A percentile compares a stretch with the other conserved stretches of the same genome.
These are phyloP conservation scores for Lasiommata megera DNA, from an alignment of 2,888 invertebrate genomes.

Conservation along the genomic window DNA sequence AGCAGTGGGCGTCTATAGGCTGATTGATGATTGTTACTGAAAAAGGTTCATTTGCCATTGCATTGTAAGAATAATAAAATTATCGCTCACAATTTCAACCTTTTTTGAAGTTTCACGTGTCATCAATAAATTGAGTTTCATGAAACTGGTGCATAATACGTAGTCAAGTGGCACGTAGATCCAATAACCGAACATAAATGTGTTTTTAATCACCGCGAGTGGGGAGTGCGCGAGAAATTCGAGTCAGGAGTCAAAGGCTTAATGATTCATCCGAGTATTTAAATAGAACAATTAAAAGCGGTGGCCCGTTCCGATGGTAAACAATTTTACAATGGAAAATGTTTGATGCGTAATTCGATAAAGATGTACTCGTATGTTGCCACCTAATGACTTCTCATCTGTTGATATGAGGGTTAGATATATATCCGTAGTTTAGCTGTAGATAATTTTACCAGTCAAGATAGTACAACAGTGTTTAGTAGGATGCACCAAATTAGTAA, in stretches of 20 bases:
- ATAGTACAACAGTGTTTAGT: too few species aligned
- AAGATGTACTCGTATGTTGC: slow-evolving; percentile 9
- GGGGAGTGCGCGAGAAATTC: slow-evolving; percentile 50
- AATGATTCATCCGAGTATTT: slow-evolving; percentile 45
- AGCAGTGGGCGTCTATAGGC: too few species aligned
- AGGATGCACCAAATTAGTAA: too few species aligned
- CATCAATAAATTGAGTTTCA: slow-evolving; percentile 23
- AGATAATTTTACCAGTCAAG: too few species aligned
- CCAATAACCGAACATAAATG: slow-evolving; percentile 47
- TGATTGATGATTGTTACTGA: too few species aligned
- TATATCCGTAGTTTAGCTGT: too few species aligned
- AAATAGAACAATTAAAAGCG: slow-evolving; percentile 65
- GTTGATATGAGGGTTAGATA: too few species aligned
- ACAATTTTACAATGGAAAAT: slow-evolving; percentile 54
- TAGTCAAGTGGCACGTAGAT: slow-evolving; percentile 36
- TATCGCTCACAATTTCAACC: not conserved
- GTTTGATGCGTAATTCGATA: slow-evolving; percentile 36
- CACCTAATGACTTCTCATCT: not conserved
- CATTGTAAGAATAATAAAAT: too few species aligned
- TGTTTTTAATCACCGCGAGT: slow-evolving; percentile 56
- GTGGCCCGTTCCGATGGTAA: slow-evolving; percentile 54
- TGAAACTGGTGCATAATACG: slow-evolving; percentile 29
- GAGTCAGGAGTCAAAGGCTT: slow-evolving; percentile 49
- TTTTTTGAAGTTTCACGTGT: slow-evolving; percentile 12
- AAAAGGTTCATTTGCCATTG: too few species aligned